Base-by-base conservation (phyloP, 2,888 invertebrate genomes). In the Metalampra italica region DNA sequence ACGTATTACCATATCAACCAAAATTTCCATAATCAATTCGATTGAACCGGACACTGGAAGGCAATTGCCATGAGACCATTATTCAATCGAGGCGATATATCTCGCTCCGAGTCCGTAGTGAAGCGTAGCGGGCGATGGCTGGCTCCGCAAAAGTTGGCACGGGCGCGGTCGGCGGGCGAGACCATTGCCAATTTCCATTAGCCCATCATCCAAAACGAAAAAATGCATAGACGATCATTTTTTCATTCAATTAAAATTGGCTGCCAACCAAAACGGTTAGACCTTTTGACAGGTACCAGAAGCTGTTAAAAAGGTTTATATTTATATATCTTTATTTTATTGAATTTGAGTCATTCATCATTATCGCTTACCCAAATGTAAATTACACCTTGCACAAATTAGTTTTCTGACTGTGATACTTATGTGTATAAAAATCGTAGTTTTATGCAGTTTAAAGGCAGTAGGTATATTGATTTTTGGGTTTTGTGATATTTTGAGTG, bases 201-300 rank as follows among this genome's bases (percentile, higher is more conserved):
- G 78, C 87, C 82, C 85, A 86, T 89, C 88, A 87, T 82, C 82
- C 87, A 86, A 88, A 87, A 85, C 85, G 86, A 87, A 89, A 87
- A 89, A 87, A 82, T 79, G 86, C 84, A 86, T 82, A 83, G 85
- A 83, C 85, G 82, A 86, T 83, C 82, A 85, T 83, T 88, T 89
- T 89, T 89, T 86, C 78, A 87, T 88, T 89, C 88, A 88, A 89
- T 88, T 89, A 86, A 88, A 83, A 88, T 86, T 88, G 88, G 86
- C 86, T 61, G 64, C 75, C 71, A 72, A 88, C 82, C 82, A 82
- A 80, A 79, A 75, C 71, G 75, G 67, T 68, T 68, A 60, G 68
- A 68, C 64, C 61, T 67, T 71, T 67, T 58, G 47, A 45, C 58
- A 56, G 62, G 36, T 46, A 8, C 22, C 30, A 34, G n/a, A 13